Conservation (phyloP, 2,888 invertebrate species). For the Aleiodes alternator region DNA sequence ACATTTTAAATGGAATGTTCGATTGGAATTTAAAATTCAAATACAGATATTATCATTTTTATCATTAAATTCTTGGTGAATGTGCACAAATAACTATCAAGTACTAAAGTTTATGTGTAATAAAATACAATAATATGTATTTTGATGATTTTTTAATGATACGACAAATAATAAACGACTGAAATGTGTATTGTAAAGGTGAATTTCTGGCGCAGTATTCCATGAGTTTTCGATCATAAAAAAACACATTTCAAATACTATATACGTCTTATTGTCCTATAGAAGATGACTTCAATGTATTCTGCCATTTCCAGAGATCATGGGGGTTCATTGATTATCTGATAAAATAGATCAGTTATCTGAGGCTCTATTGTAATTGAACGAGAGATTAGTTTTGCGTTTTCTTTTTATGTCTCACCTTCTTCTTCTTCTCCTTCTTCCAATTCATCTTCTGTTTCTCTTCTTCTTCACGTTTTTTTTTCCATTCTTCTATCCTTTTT, state of each 20-base stretch:
- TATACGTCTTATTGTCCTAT: not conserved
- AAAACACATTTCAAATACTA: too few species aligned
- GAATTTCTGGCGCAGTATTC: constrained; percentile 6
- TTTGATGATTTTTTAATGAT: constrained; percentile 36
- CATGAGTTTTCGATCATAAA: too few species aligned
- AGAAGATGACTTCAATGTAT: not conserved
- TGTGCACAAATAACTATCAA: constrained; percentile 32
- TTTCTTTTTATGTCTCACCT: constrained; percentile 38
- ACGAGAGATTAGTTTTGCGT: constrained; percentile 51
- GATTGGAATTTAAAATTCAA: too few species aligned
- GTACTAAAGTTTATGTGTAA: constrained; percentile 31
- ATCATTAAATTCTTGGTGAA: too few species aligned
- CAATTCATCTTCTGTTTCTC: constrained; percentile 15
- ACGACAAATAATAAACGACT: constrained; percentile 40
- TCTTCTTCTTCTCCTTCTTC: constrained; percentile 10
- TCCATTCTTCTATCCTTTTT: constrained; percentile 1
- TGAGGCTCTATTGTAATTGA: constrained; percentile 47
- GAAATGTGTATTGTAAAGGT: constrained; percentile 31
- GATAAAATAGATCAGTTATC: constrained; percentile 4
- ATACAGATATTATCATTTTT: too few species aligned
- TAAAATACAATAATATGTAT: not conserved
- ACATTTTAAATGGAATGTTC: constrained; percentile 6
- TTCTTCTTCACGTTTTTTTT: constrained; percentile 2
- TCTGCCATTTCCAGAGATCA: not conserved
- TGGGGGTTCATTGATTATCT: too few species aligned